Base-by-base conservation (phyloP, 2,888 invertebrate genomes). In the Amiota communis region DNA sequence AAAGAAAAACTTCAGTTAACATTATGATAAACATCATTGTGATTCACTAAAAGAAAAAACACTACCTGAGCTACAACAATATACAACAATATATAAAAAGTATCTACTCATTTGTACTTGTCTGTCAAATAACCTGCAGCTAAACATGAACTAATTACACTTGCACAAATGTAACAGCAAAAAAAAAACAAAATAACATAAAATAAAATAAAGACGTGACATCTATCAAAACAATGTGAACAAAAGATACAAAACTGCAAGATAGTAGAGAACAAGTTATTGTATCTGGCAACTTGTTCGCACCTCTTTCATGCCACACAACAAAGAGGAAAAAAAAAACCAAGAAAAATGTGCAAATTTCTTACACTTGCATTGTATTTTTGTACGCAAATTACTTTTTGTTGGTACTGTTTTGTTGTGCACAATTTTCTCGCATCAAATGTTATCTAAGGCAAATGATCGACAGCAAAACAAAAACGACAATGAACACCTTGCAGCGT, bases 361-460 rank as follows among this genome's bases (percentile, higher is more conserved):
- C 36, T 57, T 15, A 57, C 57, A 15, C n/a, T 57, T 57, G 13
- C 15, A 15, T 36, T 6, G 36, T 36, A 36, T 36, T 36, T 36
- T 36, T 36, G 36, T 36, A 36, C 36, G 36, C 8, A 36, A 36
- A 36, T 36, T 36, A 36, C 36, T 53, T 53, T 12, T 53, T 53
- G 61, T 61, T 15, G 59, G 11, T 51, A n/a, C 51, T 51, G 51
- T 51, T 23, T 57, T 61, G 61, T 61, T 15, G 59, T 59, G 53
- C 17, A 10, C 59, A 36, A 23, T 23, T 61, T 61, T 61, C 11
- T 36, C 61, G 61, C 61, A n/a, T 10, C 61, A 47, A 63, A 74
- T 48, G 15, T 65, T 59, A 70, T 72, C 70, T 47, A 15, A 51
- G 56, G 23, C 49, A 70, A 65, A 53, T 23, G 65, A 71, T 63